Base-by-base conservation (phyloP, 2,797 vertebrate genomes). In the Orestias chungarensis region DNA sequence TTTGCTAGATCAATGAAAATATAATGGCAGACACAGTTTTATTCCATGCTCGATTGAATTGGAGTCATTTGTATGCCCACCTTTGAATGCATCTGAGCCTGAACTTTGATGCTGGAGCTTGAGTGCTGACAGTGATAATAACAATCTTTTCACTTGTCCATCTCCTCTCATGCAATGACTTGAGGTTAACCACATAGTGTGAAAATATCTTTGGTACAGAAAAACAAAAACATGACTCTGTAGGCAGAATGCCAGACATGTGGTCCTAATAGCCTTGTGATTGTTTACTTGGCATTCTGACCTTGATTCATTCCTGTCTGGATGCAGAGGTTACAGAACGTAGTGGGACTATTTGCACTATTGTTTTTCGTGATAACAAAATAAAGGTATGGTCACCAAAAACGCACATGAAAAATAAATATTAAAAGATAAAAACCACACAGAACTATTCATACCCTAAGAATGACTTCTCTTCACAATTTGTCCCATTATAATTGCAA, bases 71-170 rank as follows among this genome's bases (percentile, higher is more conserved):
- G 42, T 64, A 17, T 31, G 54, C n/a, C 68, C 40, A 44, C 44
- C 47, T 66, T 8, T 49, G 23, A 54, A 33, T 46, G 35, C 42
- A 14, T 10, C 44, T 44, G 61, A 66, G 47, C n/a, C n/a, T 50
- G n/a, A 40, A 40, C 38, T 40, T 65, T 68, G 11, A 76, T n/a
- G 62, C 73, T 64, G 64, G 55, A 8, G 46, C 43, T 43, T 9
- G 52, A 74, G 23, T 1, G 68, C 62, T 69, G 42, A 64, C 42
- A 14, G 0, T 49, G 49, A 49, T 61, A 52, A 64, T 50, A 59
- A 75, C 1, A 12, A 17, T 54, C 35, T 0, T 61, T 64, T 49
- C 54, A 44, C 11, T 54, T 59, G 29, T 43, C 20, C 44, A 35
- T 33, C 57, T 54, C 66, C 43, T 29, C 38, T 70, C 71, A 1